phyloP scores from a whole-genome alignment of 2,113 vertebrate genomes.

The Rhegmatorhina hoffmannsi region DNA sequence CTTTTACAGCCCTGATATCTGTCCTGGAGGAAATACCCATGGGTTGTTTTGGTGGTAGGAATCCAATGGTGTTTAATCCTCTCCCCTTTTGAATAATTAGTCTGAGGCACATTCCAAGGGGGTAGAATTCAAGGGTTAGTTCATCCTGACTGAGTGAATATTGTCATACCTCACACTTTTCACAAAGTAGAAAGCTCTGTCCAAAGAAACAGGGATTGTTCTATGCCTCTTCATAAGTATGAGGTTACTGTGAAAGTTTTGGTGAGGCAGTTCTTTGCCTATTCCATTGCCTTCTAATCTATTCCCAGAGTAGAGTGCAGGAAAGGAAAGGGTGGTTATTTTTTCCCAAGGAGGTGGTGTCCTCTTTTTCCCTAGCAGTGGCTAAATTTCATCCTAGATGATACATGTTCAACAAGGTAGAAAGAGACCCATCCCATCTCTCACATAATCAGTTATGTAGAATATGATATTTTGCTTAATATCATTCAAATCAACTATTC shows the following conservation, averaged over 20 bases:
- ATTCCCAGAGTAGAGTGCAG: background rate
- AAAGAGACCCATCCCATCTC: background rate
- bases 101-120: background rate
- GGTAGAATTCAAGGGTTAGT: background rate
- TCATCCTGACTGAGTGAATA: background rate
- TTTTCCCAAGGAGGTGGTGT: background rate
- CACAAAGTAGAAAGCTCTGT: background rate
- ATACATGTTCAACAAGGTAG: background rate
- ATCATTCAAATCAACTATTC: background rate
- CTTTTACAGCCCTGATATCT: background rate
- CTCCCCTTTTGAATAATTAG: background rate
- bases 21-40: background rate
- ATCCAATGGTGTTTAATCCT: background rate
- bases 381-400: background rate
- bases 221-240: background rate
- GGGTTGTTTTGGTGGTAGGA: background rate
- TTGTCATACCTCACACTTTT: background rate
- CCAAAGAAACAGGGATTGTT: rapidly evolving
- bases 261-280: background rate
- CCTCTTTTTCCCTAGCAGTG: background rate
- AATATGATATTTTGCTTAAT: background rate
- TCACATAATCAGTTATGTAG: background rate
- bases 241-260: background rate
- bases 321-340: background rate
- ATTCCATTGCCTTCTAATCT: background rate